Base-by-base conservation (phyloP, 64 coral and sea anemone genomes). In the Actinia equina region DNA sequence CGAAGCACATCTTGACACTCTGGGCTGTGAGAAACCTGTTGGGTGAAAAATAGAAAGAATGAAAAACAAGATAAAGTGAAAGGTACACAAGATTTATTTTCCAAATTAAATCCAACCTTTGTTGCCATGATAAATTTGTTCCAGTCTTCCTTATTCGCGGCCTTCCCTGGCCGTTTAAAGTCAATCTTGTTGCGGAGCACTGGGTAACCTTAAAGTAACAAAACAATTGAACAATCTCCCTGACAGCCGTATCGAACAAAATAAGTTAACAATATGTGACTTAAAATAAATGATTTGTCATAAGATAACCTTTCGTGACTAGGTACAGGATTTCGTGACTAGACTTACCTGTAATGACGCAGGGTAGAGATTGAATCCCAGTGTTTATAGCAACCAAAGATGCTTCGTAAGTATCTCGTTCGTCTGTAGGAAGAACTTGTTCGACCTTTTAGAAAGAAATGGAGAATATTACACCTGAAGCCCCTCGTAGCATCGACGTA, bases 111-210 rank as follows among this genome's bases (percentile, higher is more conserved):
- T 17, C 3, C 62, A 79, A 98, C 96, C 93, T 99, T 99, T 17
- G 97, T 99, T 25, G 97, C 97, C 97, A 99, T 99, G 16, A 99
- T 95, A 76, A 99, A 99, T 59, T 99, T 99, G 91, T 99, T 99
- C 97, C 97, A 99, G 86, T 95, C 97, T 79, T 99, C 97, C 59
- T 99, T 99, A 83, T 95, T 99, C 3, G 93, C 93, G 89, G 97
- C 93, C 20, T 93, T 95, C 20, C 93, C 93, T 57, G 93, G 97
- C n/a, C 97, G 88, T 90, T 99, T 99, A 84, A 99, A 99, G 53
- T 99, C 97, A 15, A 99, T 99, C 63, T 99, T 99, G 59, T 93
- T 99, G 79, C 97, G 88, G 16, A 99, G 82, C 20, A 99, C 97
- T 44, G 97, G 97, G 70, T 99, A 99, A 65, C 97, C 97, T 98